A percentile compares a stretch with the other conserved stretches of the same genome.
phyloP scores from a whole-genome alignment of 2,797 vertebrate species.

The Balearica regulorum region DNA sequence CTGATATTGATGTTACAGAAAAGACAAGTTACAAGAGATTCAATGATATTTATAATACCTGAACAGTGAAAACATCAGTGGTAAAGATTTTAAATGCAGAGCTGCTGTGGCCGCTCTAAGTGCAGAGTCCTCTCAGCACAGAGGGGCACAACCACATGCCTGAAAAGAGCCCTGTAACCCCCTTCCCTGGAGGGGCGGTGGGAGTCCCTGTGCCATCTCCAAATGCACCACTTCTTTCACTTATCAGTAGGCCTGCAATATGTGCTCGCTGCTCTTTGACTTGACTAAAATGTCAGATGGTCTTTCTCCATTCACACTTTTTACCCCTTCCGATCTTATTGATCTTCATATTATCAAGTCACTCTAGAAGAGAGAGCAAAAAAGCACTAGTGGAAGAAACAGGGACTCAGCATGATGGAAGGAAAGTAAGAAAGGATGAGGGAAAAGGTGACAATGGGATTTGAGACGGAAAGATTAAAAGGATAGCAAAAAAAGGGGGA shows the following conservation, averaged over 20 bases:
- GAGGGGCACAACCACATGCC: rapidly evolving
- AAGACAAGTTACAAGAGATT: neutral
- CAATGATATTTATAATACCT: neutral
- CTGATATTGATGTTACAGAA: rapidly evolving
- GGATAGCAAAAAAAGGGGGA: neutral
- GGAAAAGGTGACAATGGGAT: neutral
- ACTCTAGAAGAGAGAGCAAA: rapidly evolving
- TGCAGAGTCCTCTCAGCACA: neutral
- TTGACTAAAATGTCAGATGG: neutral
- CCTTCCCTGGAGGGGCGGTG: rapidly evolving
- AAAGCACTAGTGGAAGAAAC: neutral
- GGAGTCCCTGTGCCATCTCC: neutral
- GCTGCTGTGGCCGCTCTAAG: neutral
- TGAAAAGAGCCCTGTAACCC: neutral
- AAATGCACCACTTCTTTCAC: neutral
- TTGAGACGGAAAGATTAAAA: neutral
- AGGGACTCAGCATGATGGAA: neutral
- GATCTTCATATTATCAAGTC: neutral
- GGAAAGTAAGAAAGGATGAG: neutral
- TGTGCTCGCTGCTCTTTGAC: neutral
- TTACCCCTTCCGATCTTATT: neutral
- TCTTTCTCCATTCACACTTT: neutral
- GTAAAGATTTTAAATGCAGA: neutral
- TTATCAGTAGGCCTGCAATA: neutral
- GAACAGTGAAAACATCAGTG: neutral